A percentile compares a stretch with the other conserved stretches of the same genome.
These are phyloP conservation scores for Hoplodrina ambigua DNA, from an alignment of 2,888 invertebrate genomes.

Conservation along the genomic window DNA sequence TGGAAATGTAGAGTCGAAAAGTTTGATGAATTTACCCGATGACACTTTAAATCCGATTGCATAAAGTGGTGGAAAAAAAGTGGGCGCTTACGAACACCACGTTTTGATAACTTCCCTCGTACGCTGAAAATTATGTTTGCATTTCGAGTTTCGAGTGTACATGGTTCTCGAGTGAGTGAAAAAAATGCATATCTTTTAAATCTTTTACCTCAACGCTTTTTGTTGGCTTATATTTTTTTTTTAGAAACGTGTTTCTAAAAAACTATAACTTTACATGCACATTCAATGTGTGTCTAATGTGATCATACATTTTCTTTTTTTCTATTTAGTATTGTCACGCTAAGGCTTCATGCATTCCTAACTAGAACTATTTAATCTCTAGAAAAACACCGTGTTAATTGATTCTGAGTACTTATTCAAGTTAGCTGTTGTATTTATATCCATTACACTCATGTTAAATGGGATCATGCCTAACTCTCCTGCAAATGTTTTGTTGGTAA, in stretches of 20 bases:
- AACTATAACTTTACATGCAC: slow-evolving; percentile 36
- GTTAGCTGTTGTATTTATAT: slow-evolving; percentile 41
- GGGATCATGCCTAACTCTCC: slow-evolving; percentile 47
- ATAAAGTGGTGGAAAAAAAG: slow-evolving; percentile 57
- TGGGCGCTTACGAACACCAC: slow-evolving; percentile 45
- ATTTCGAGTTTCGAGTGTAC: slow-evolving; percentile 54
- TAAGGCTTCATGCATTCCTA: slow-evolving; percentile 35
- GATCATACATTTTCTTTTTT: slow-evolving; percentile 43
- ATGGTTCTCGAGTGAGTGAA: slow-evolving; percentile 40
- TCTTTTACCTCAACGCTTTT: slow-evolving; percentile 28
- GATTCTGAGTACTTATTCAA: slow-evolving; percentile 23
- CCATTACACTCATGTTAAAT: slow-evolving; percentile 34
- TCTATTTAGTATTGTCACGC: slow-evolving; percentile 45
- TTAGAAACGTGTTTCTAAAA: slow-evolving; percentile 23
- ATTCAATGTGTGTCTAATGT: slow-evolving; percentile 44
- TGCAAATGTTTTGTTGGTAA: slow-evolving; percentile 68
- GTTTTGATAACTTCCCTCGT: slow-evolving; percentile 54
- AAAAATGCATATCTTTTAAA: slow-evolving; percentile 32
- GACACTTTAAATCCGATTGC: slow-evolving; percentile 53
- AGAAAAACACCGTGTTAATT: slow-evolving; percentile 25
- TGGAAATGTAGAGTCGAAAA: slow-evolving; percentile 7
- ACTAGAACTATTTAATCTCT: slow-evolving; percentile 44
- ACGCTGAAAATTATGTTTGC: slow-evolving; percentile 51
- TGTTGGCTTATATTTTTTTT: slow-evolving; percentile 5
- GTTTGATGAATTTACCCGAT: slow-evolving; percentile 48